Evolutionary conservation across 2,888 invertebrate genomes (phyloP), one percentile per base, ranked within the genome.

Genomic region (Stegophylla sp.): DNA sequence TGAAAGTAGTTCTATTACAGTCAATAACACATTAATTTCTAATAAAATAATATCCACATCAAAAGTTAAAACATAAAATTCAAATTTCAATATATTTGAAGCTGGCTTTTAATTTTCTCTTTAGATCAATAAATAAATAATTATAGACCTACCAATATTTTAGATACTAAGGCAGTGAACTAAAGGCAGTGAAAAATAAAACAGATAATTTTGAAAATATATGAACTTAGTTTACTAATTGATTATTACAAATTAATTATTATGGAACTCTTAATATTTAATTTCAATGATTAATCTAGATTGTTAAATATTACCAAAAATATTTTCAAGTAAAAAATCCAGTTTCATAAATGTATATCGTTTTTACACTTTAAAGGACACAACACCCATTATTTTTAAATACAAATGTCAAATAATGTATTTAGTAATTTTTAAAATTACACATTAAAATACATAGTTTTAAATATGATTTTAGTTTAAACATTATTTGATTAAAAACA

Each of bases 171-270:
- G 79, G 79, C 79, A 79, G 79, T 79, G 61, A 79, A 61, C 79
- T 79, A 79, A 79, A 79, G 79, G 79, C 79, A 79, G 79, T 79
- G 79, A 63, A 63, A 71, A 79, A 34, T 15, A 69, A 79, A 79
- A 71, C n/a, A 77, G 69, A 34, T 26, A 64, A 26, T 75, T 66
- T 76, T 66, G 53, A 76, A 34, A 63, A 45, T 45, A n/a, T 7
- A 71, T 71, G 69, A 71, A 53, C 34, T 15, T 9, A 51, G 9
- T 48, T 48, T 48, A 20, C n/a, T 66, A 53, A 63, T 41, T 64
- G 51, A 51, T 53, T 5, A 41, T 48, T 41, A 53, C 41, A 53
- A 41, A 75, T 63, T n/a, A 64, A 4, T 64, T n/a, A 12, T 48
- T 48, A 28, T 28, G 43, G 51, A 63, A 75, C 17, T 64, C 63